These are phyloP conservation scores for Neoarius graeffei DNA, from an alignment of 2,113 vertebrate genomes.

Conservation along the genomic window DNA sequence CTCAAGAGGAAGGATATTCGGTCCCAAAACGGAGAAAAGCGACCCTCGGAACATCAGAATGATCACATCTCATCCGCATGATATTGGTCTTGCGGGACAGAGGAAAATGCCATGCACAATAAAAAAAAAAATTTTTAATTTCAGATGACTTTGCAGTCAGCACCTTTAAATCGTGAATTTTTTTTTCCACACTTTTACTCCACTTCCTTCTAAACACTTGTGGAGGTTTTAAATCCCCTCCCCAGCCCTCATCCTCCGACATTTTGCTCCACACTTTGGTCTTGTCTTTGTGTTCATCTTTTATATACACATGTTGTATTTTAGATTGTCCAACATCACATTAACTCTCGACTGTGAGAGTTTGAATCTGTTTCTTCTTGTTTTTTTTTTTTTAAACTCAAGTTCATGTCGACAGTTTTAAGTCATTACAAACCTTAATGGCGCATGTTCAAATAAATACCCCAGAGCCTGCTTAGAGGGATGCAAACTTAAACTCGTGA, in stretches of 20 bases:
- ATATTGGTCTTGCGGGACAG: too few species aligned
- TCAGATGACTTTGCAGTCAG: too few species aligned
- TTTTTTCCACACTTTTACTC: too few species aligned
- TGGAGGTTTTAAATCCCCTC: not conserved
- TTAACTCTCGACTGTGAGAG: not conserved
- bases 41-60: too few species aligned
- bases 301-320: not conserved
- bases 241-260: too few species aligned
- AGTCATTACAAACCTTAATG: not conserved
- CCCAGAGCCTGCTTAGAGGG: not conserved
- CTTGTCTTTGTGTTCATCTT: not conserved
- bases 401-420: not conserved
- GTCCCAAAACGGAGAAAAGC: too few species aligned
- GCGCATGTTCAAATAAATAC: not conserved
- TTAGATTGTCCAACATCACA: not conserved
- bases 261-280: not conserved
- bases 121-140: too few species aligned
- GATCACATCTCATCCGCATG: too few species aligned
- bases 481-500: not conserved
- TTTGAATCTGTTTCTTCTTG: not conserved
- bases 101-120: too few species aligned
- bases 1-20: too few species aligned
- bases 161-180: too few species aligned
- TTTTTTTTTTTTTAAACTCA: not conserved
- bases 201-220: not conserved